Percentiles rank a stretch among this genome's conserved stretches.
Evolutionary conservation across 2,113 vertebrate species (phyloP).

Genomic region (Lichenostomus cassidix): DNA sequence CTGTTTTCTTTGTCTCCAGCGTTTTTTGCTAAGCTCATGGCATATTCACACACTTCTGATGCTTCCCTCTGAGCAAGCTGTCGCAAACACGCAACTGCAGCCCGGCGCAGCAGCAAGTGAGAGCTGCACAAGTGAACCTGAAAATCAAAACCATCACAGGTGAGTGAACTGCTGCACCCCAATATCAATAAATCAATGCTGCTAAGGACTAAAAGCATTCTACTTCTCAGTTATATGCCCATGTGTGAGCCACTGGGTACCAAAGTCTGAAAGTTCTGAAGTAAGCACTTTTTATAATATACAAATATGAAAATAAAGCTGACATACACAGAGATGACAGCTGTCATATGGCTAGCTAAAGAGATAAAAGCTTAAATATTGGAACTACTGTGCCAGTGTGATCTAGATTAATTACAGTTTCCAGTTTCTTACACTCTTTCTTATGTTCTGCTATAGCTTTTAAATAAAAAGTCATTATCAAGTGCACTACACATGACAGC

Average conservation of each 20-base stretch:
- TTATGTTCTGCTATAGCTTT: background rate
- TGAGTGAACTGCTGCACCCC: background rate
- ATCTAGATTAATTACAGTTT: background rate
- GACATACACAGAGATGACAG: background rate
- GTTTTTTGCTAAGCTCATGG: slow-evolving; percentile 92
- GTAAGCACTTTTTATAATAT: background rate
- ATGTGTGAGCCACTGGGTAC: background rate
- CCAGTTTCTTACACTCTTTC: background rate
- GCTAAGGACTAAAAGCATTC: background rate
- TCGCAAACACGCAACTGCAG: slow-evolving; percentile 93
- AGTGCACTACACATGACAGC: background rate
- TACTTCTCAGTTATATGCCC: background rate
- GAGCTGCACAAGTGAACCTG: slow-evolving; percentile 97
- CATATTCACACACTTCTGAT: slow-evolving; percentile 95
- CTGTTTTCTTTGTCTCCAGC: slow-evolving; percentile 86
- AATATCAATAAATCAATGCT: background rate
- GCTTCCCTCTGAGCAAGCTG: slow-evolving; percentile 97
- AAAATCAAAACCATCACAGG: slow-evolving; percentile 2
- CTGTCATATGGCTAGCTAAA: background rate
- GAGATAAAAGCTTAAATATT: background rate
- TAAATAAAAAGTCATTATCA: background rate
- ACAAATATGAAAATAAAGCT: background rate
- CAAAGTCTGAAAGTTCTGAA: background rate
- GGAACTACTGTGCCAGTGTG: background rate
- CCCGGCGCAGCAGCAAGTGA: slow-evolving; percentile 91